Evolutionary conservation across 2,113 vertebrate genomes (phyloP).

Genomic region (Hirundichthys speculiger): DNA sequence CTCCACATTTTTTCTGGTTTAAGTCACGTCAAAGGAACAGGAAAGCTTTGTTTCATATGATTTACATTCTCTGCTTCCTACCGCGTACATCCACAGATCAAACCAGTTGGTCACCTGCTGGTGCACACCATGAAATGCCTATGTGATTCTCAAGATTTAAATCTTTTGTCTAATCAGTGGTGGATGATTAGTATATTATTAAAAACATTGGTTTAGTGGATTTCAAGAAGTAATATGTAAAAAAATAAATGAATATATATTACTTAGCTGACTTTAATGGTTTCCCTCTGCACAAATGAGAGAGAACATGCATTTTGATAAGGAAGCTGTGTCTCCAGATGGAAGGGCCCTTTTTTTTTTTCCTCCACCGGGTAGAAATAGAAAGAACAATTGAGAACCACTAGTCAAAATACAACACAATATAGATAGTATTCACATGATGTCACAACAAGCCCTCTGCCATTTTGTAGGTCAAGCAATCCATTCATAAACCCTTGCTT

Average conservation of each 20-base stretch:
- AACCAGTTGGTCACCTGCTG: background rate
- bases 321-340: slow-evolving; percentile 21
- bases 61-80: background rate
- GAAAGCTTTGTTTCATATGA: background rate
- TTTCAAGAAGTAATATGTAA: background rate
- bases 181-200: slow-evolving; percentile 28
- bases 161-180: background rate
- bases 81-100: slow-evolving; percentile 8
- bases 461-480: too few relatives aligned
- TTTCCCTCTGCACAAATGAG: slow-evolving; percentile 23
- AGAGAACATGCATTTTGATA: slow-evolving; percentile 32
- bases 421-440: too few relatives aligned
- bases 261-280: too few relatives aligned
- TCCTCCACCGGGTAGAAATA: background rate
- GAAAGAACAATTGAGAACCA: background rate
- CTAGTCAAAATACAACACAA: slow-evolving; percentile 24
- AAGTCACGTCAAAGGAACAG: background rate
- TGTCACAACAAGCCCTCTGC: too few relatives aligned
- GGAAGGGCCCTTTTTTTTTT: slow-evolving; percentile 26
- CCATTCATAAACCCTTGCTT: too few relatives aligned
- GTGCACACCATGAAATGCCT: background rate
- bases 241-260: background rate
- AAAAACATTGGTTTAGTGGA: slow-evolving; percentile 16
- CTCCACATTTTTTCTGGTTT: background rate
- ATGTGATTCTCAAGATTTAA: background rate